A percentile compares a stretch with the other conserved stretches of the same genome.
phyloP scores from a whole-genome alignment of 2,888 invertebrate species.

The Hemicrepidius hirtus region DNA sequence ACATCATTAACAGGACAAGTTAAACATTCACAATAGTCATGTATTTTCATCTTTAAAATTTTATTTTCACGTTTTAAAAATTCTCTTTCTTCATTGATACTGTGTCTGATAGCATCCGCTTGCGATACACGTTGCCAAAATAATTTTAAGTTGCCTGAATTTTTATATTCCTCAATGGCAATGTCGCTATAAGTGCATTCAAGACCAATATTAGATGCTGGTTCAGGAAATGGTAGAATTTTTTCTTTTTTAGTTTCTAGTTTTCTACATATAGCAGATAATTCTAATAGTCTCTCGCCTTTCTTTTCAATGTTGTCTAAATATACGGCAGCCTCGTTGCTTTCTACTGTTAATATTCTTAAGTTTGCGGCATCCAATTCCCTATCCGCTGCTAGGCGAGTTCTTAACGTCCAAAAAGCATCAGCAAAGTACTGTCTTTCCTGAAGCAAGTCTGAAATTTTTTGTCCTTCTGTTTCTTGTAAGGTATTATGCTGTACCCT shows the following conservation, averaged over 20 bases:
- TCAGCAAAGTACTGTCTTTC: constrained; percentile 69
- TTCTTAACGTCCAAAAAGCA: constrained; percentile 71
- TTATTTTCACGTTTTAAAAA: constrained; percentile 65
- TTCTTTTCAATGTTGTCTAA: constrained; percentile 75
- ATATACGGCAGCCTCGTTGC: constrained; percentile 76
- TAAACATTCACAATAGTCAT: constrained; percentile 62
- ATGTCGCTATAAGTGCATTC: constrained; percentile 28
- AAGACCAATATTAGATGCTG: not conserved
- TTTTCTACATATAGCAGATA: constrained; percentile 79
- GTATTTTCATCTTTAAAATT: constrained; percentile 59
- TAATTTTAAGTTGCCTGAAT: constrained; percentile 57
- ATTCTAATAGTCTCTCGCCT: constrained; percentile 77
- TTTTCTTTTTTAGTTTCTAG: constrained; percentile 79
- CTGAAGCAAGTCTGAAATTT: constrained; percentile 60
- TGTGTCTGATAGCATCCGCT: constrained; percentile 62
- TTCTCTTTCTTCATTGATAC: constrained; percentile 66
- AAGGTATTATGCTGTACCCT: constrained; percentile 58
- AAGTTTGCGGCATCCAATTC: constrained; percentile 75
- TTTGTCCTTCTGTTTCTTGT: constrained; percentile 49
- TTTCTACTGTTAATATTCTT: constrained; percentile 77
- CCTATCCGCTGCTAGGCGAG: constrained; percentile 73
- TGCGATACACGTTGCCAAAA: constrained; percentile 68
- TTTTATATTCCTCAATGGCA: constrained; percentile 37
- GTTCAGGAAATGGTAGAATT: constrained; percentile 67
- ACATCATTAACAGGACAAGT: constrained; percentile 47